Percentiles rank a stretch among this genome's conserved stretches.
Evolutionary conservation across 2,888 invertebrate species (phyloP).

Genomic region (Noctuana brunneofusca): DNA sequence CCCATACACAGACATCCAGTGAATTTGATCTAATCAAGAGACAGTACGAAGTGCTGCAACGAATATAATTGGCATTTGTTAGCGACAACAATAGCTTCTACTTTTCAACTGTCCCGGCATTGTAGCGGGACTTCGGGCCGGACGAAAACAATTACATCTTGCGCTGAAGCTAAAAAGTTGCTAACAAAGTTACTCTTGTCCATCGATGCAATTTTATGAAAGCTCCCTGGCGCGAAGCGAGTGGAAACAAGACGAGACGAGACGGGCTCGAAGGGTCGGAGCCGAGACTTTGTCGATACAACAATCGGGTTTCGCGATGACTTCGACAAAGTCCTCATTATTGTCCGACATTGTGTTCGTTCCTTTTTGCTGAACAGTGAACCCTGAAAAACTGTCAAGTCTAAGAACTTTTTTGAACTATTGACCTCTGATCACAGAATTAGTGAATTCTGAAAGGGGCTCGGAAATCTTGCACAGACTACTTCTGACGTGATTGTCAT

Average conservation of each 20-base stretch:
- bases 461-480: neutral
- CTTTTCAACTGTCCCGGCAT: conserved; percentile 17
- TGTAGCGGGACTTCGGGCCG: neutral
- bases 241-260: neutral
- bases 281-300: neutral
- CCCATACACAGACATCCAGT: neutral
- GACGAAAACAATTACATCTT: conserved; percentile 30
- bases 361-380: conserved; percentile 22
- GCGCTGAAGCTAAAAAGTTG: conserved; percentile 26
- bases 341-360: conserved; percentile 15
- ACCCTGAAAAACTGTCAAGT: conserved; percentile 7
- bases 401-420: neutral
- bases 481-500: neutral
- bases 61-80: conserved; percentile 27
- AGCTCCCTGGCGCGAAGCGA: conserved; percentile 14
- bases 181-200: conserved; percentile 28
- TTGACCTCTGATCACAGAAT: neutral
- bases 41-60: conserved; percentile 2
- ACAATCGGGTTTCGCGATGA: conserved; percentile 20
- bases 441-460: neutral
- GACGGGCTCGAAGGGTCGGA: neutral
- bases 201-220: conserved; percentile 32
- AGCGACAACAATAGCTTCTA: conserved; percentile 13
- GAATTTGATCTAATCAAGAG: conserved; percentile 29
- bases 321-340: conserved; percentile 20